Evolutionary conservation across 2,888 invertebrate genomes (phyloP).

Genomic region (Holacanthella duospinosa): DNA sequence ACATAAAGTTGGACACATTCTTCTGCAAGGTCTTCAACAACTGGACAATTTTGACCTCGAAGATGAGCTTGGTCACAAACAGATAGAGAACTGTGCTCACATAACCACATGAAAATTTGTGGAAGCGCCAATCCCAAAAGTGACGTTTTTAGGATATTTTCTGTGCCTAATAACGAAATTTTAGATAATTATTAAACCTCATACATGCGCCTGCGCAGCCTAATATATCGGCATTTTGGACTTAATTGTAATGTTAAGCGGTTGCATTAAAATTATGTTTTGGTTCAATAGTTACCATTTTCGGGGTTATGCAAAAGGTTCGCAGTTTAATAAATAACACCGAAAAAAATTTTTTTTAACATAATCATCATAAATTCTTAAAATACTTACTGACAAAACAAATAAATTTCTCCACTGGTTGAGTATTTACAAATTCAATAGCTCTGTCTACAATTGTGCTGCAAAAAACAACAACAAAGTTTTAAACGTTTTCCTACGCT

Average conservation of each 20-base stretch:
- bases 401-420: background rate
- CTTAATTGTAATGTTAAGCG: too few relatives aligned
- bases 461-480: too few relatives aligned
- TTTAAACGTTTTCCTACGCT: too few relatives aligned
- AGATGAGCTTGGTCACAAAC: background rate
- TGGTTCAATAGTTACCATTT: too few relatives aligned
- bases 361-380: background rate
- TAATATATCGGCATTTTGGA: too few relatives aligned
- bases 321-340: too few relatives aligned
- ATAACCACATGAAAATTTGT: slow-evolving; percentile 15
- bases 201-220: too few relatives aligned
- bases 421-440: slow-evolving; percentile 1
- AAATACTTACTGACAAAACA: background rate
- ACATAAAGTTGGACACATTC: slow-evolving; percentile 21
- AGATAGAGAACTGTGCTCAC: background rate
- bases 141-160: slow-evolving; percentile 15
- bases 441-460: slow-evolving; percentile 9
- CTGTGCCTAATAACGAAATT: slow-evolving; percentile 1
- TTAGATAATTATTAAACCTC: too few relatives aligned
- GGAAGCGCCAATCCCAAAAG: slow-evolving; percentile 15
- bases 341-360: background rate
- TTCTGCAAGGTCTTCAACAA: slow-evolving; percentile 17
- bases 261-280: too few relatives aligned
- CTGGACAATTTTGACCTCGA: background rate
- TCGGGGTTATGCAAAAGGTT: too few relatives aligned